Conservation (phyloP, 2,113 vertebrate genomes). For the Maccullochella peelii region DNA sequence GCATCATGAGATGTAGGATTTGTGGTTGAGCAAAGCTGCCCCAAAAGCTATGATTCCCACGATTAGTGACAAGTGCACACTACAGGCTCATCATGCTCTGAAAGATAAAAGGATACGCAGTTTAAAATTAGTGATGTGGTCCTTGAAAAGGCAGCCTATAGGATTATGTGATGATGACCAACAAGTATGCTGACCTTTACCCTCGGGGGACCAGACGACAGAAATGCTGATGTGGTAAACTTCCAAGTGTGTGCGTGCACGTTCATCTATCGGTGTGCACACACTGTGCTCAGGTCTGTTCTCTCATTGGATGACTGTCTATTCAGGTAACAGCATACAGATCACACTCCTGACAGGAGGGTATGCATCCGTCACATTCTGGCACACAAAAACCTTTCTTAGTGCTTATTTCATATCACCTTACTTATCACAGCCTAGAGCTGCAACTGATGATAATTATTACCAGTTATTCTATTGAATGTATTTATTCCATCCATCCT, state of each 20-base stretch:
- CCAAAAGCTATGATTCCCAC: conserved; percentile 31
- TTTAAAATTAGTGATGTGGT: neutral
- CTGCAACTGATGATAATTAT: no score
- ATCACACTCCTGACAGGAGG: neutral
- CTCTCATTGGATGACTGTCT: neutral
- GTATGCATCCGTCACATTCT: neutral
- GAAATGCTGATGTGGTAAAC: conserved; percentile 32
- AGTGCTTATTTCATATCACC: no score
- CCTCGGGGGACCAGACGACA: conserved; percentile 16
- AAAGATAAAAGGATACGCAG: neutral
- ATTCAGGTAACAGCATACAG: neutral
- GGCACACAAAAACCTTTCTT: neutral
- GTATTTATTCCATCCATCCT: no score
- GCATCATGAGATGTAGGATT: conserved; percentile 57
- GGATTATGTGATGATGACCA: neutral
- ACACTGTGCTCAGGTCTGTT: neutral
- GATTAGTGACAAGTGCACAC: conserved; percentile 15
- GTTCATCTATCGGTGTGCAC: neutral
- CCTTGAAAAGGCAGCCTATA: neutral
- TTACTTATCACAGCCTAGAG: no score
- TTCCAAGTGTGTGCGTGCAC: neutral
- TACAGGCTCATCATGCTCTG: neutral
- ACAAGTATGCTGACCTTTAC: conserved; percentile 19
- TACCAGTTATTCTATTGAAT: no score
- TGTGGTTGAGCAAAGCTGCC: conserved; percentile 1